Percentiles rank a stretch among this genome's conserved stretches.
Evolutionary conservation across 2,797 vertebrate species (phyloP).

Genomic region (Calcarius lapponicus): DNA sequence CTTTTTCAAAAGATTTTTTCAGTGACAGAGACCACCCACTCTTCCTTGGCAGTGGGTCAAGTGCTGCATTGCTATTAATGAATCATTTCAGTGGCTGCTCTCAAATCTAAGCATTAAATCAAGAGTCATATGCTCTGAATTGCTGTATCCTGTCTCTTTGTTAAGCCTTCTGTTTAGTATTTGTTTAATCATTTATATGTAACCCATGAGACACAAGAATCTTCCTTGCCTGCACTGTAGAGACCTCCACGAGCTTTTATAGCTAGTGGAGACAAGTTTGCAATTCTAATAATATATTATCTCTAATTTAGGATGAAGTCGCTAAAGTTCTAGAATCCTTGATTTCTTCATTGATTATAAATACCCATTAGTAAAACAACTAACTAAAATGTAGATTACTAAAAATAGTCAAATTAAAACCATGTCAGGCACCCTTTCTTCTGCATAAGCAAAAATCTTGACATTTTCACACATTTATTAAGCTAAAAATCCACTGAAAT

Average conservation of each 20-base stretch:
- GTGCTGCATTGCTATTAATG: not conserved
- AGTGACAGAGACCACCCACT: not conserved
- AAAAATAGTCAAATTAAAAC: not conserved
- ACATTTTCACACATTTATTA: not conserved
- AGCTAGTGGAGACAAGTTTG: not conserved
- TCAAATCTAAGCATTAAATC: not conserved
- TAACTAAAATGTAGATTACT: not conserved
- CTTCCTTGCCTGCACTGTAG: not conserved
- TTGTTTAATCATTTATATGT: not conserved
- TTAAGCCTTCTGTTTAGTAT: not conserved
- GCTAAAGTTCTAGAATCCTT: not conserved
- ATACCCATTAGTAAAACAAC: not conserved
- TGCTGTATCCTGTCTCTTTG: not conserved
- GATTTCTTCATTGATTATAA: not conserved
- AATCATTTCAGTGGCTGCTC: not conserved
- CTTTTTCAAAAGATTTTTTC: not conserved
- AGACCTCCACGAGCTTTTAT: not conserved
- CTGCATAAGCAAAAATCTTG: not conserved
- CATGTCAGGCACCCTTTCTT: not conserved
- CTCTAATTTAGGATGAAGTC: not conserved
- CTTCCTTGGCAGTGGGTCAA: not conserved
- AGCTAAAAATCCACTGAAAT: not conserved
- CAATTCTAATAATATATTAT: not conserved
- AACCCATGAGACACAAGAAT: not conserved
- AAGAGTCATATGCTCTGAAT: not conserved